phyloP scores from a whole-genome alignment of 2,888 invertebrate species.

The Nemotelus nigrinus region DNA sequence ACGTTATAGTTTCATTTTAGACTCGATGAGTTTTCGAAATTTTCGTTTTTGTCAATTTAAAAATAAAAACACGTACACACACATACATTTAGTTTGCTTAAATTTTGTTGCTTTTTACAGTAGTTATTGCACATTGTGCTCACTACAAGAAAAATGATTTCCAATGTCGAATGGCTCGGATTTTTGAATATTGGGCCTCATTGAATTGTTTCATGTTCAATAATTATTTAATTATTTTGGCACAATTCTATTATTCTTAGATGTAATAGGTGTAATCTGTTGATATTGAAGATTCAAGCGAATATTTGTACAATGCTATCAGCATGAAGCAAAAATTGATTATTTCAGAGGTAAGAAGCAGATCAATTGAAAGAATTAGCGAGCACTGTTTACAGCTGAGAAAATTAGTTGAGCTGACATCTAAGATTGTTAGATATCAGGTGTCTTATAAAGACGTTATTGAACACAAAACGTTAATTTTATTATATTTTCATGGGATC shows the following conservation, averaged over 20 bases:
- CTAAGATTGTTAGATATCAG: background rate
- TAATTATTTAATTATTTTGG: constrained; percentile 4
- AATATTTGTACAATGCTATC: background rate
- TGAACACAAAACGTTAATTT: background rate
- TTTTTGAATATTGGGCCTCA: constrained; percentile 41
- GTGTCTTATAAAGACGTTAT: background rate
- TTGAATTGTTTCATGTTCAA: constrained; percentile 23
- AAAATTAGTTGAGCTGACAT: background rate
- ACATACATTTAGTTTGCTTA: background rate
- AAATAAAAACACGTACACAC: constrained; percentile 1
- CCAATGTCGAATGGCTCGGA: constrained; percentile 39
- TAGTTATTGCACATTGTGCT: background rate
- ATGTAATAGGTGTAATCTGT: background rate
- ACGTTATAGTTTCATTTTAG: background rate
- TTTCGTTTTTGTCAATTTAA: constrained; percentile 3
- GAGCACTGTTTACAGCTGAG: too few relatives aligned
- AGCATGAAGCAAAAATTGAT: background rate
- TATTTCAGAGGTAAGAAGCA: background rate
- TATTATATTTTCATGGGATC: background rate
- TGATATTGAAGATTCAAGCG: background rate
- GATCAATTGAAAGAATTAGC: background rate
- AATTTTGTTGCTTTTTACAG: background rate
- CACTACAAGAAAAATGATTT: constrained; percentile 31
- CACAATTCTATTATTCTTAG: background rate
- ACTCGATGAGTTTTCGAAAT: background rate